A percentile compares a stretch with the other conserved stretches of the same genome.
These are phyloP conservation scores for Crotalus tigris DNA, from an alignment of 2,113 vertebrate genomes.

Conservation along the genomic window DNA sequence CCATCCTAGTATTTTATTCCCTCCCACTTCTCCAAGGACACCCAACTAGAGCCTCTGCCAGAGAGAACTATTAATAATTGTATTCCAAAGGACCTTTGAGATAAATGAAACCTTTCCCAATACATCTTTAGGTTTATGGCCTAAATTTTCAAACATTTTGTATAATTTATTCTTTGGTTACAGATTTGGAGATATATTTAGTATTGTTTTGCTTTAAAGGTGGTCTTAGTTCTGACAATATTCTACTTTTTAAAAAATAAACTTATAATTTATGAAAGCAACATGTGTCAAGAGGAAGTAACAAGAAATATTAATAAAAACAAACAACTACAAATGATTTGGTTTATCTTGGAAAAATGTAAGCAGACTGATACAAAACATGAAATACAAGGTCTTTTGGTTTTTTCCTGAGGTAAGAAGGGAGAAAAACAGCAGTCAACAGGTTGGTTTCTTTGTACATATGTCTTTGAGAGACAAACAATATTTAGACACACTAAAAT, in stretches of 20 bases:
- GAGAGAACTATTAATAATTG: background rate
- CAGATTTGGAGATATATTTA: constrained; percentile 6
- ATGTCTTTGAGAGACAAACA: constrained; percentile 23
- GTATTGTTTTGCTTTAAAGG: constrained; percentile 32
- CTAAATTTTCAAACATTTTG: constrained; percentile 30
- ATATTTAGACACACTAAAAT: background rate
- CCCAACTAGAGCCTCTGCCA: background rate
- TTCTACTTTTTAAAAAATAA: constrained; percentile 60
- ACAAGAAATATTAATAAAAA: constrained; percentile 54
- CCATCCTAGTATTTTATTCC: background rate
- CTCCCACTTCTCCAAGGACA: background rate
- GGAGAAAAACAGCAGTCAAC: constrained; percentile 19
- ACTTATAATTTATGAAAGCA: constrained; percentile 54
- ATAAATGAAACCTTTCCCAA: background rate
- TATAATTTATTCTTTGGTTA: constrained; percentile 17
- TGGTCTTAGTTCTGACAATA: constrained; percentile 57
- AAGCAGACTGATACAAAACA: constrained; percentile 44
- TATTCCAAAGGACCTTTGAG: background rate
- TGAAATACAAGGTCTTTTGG: constrained; percentile 27
- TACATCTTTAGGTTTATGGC: background rate
- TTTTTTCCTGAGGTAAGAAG: constrained; percentile 17
- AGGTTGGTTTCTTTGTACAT: constrained; percentile 26
- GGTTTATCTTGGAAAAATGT: constrained; percentile 72
- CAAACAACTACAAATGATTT: constrained; percentile 66
- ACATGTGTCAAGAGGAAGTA: constrained; percentile 50